Percentiles rank a stretch among this genome's conserved stretches.
phyloP scores from a whole-genome alignment of 2,797 vertebrate species.

The Fundulus diaphanus region DNA sequence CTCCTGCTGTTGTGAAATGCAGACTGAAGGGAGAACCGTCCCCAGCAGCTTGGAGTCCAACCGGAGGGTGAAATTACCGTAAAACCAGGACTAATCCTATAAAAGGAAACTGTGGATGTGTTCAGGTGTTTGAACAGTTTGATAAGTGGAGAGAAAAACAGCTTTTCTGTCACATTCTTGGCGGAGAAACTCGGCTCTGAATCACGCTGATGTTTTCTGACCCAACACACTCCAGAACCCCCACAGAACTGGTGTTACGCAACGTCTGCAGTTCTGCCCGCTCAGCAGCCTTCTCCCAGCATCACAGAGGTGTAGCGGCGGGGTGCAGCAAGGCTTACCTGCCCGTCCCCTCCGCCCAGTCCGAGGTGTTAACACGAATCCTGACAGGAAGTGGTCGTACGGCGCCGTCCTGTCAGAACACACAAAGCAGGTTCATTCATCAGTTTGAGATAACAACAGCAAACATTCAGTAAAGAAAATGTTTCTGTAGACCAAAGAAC shows the following conservation, averaged over 20 bases:
- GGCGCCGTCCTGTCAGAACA: conserved; percentile 37
- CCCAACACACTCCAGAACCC: conserved; percentile 6
- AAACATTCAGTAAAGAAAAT: neutral
- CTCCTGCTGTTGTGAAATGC: neutral
- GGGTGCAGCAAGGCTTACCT: conserved; percentile 30
- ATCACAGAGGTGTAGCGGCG: no score
- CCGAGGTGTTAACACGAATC: conserved; percentile 13
- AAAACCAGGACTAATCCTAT: neutral
- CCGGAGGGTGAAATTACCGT: neutral
- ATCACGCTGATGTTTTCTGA: neutral
- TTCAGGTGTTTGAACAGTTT: neutral
- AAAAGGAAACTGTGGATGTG: neutral
- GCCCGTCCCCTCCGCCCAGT: neutral
- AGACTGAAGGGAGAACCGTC: neutral
- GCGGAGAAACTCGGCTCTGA: neutral
- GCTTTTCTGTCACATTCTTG: neutral
- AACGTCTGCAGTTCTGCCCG: neutral
- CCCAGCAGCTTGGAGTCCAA: neutral
- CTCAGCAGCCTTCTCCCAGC: no score
- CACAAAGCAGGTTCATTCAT: neutral
- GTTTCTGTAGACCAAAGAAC: neutral
- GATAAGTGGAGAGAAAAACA: neutral
- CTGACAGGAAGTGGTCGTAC: conserved; percentile 23
- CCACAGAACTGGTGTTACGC: conserved; percentile 9
- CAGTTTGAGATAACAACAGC: neutral